phyloP scores from a whole-genome alignment of 2,113 vertebrate species.

The Scortum barcoo region DNA sequence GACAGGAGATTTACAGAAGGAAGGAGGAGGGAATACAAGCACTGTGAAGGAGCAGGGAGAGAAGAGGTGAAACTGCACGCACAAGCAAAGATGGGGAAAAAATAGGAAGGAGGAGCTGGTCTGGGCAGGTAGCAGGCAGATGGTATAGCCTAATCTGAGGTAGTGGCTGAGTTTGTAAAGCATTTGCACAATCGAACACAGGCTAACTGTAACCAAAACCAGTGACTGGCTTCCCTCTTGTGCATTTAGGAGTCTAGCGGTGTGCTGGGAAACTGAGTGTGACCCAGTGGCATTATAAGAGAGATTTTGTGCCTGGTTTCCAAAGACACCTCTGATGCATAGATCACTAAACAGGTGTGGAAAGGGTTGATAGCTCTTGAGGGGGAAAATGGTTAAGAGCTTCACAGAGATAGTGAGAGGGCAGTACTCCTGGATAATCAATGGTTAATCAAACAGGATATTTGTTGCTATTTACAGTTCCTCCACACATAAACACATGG shows the following conservation, averaged over 20 bases:
- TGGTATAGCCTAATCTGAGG: constrained; percentile 37
- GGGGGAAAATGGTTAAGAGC: constrained; percentile 15
- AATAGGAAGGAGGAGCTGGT: constrained; percentile 50
- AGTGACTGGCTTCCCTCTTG: neutral
- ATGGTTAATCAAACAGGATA: neutral
- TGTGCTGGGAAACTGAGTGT: constrained; percentile 15
- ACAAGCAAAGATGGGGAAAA: constrained; percentile 48
- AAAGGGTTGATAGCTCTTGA: constrained; percentile 1
- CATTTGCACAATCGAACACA: constrained; percentile 24
- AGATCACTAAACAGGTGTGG: constrained; percentile 17
- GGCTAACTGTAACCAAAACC: constrained; percentile 20
- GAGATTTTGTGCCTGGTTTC: constrained; percentile 29
- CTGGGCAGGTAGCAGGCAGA: constrained; percentile 54
- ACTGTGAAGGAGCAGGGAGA: constrained; percentile 46
- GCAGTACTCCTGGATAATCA: neutral
- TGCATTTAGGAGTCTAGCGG: constrained; percentile 10
- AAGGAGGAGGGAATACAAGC: constrained; percentile 48
- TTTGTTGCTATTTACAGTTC: neutral
- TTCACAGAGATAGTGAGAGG: constrained; percentile 6
- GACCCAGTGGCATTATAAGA: neutral
- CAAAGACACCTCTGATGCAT: constrained; percentile 24
- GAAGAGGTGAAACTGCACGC: constrained; percentile 48
- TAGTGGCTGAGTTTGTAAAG: constrained; percentile 40
- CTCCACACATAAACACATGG: constrained; percentile 28
- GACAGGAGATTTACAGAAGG: constrained; percentile 62